Base-by-base conservation (phyloP, 2,797 vertebrate genomes). In the Staurois parvus region DNA sequence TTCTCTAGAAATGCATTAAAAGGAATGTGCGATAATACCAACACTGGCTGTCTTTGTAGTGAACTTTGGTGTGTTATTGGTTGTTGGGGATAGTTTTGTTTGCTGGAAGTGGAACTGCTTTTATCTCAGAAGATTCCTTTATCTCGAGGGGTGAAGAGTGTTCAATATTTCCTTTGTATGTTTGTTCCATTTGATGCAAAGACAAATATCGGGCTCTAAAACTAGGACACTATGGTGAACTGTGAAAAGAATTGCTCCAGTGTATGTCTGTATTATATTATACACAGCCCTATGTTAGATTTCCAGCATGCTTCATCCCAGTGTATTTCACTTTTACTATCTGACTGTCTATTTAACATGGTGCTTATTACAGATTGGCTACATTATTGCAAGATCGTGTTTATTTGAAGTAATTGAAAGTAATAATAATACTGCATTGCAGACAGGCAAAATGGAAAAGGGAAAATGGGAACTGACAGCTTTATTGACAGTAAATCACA, bases 21-120 rank as follows among this genome's bases (percentile, higher is more conserved):
- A 79, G n/a, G 34, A 79, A 67, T 79, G 56, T 45, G 66, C 42
- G 11, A 15, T 32, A 45, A 70, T 56, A 32, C 37, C 29, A 52
- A 37, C 24, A 19, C 78, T 1, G 6, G 21, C 5, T 69, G 21
- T 28, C 21, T 70, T 56, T 69, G 78, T 69, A 70, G 66, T 30
- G 32, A 80, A 68, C 42, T 15, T 69, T 66, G 68, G 29, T 28
- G 48, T 79, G 45, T 70, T 56, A 56, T 80, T 59, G 45, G 68
- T 56, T 40, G 48, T 40, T 81, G 42, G 34, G 34, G 28, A 40
- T n/a, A 72, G n/a, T 81, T 72, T 81, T 81, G 79, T 56, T 81
- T 72, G 24, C 29, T 30, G 37, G 30, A 59, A 70, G 78, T 56
- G 21, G 52, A 56, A 48, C 45, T 42, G 64, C 78, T 80, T 81